Percentiles rank a stretch among this genome's conserved stretches.
Conservation (phyloP, 1,140 invertebrate species). For the Parapsyche elsis region DNA sequence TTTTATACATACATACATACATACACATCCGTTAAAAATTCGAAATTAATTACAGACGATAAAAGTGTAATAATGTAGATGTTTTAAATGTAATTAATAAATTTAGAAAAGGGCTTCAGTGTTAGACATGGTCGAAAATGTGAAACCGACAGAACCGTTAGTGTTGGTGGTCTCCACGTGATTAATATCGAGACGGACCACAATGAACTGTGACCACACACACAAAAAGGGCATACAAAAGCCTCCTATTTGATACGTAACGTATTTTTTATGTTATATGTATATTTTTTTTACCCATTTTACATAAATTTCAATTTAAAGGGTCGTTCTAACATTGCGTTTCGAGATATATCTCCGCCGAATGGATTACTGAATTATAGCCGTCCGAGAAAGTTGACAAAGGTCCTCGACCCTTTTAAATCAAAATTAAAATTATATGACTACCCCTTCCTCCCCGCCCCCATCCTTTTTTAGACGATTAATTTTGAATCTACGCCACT, state of each 20-base stretch:
- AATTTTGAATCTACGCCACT: too few relatives aligned
- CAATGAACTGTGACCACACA: conserved; percentile 36
- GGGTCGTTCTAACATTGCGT: conserved; percentile 38
- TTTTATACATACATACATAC: too few relatives aligned
- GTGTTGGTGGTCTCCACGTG: conserved; percentile 22
- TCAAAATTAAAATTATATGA: conserved; percentile 16
- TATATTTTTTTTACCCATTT: conserved; percentile 35
- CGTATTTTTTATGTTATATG: not conserved
- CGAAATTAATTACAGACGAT: too few relatives aligned
- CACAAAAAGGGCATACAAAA: conserved; percentile 19
- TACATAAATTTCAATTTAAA: conserved; percentile 56
- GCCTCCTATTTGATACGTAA: conserved; percentile 2
- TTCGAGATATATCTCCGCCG: conserved; percentile 49
- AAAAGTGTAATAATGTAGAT: too few relatives aligned
- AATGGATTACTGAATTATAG: conserved; percentile 53
- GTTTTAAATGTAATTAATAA: too few relatives aligned
- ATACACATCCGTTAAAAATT: too few relatives aligned
- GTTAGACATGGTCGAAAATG: too few relatives aligned
- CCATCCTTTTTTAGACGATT: too few relatives aligned
- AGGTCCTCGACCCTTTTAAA: conserved; percentile 41
- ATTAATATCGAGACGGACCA: conserved; percentile 39
- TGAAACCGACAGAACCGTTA: conserved; percentile 6
- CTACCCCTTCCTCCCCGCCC: too few relatives aligned
- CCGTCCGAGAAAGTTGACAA: conserved; percentile 48
- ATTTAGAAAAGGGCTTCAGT: too few relatives aligned